phyloP scores from a whole-genome alignment of 1,140 invertebrate species.

The Trinorchestia longiramus region DNA sequence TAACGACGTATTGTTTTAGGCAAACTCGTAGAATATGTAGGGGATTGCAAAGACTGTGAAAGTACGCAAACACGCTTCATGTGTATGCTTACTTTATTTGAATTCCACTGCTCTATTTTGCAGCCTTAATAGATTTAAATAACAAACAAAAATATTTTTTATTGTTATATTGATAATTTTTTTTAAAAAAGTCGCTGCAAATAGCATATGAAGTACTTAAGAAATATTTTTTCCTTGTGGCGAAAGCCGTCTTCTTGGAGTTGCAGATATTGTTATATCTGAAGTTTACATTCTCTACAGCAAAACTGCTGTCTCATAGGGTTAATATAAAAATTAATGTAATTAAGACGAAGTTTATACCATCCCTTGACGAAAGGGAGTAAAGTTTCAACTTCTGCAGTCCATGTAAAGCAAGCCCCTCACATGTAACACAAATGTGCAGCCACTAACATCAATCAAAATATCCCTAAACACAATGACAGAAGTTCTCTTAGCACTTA shows the following conservation, averaged over 20 bases:
- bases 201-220: no score
- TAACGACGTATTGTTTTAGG: not conserved
- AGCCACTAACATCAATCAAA: not conserved
- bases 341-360: not conserved
- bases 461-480: not conserved
- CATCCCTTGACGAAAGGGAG: not conserved
- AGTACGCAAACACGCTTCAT: not conserved
- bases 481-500: not conserved
- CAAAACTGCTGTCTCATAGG: not conserved
- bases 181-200: no score
- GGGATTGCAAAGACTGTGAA: not conserved
- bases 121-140: not conserved
- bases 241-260: not conserved
- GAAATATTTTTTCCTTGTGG: not conserved
- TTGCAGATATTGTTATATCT: not conserved
- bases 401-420: not conserved
- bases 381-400: not conserved
- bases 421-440: not conserved
- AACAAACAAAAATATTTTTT: not conserved
- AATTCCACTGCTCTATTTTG: not conserved
- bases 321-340: not conserved
- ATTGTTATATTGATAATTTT: no score
- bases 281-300: not conserved
- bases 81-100: not conserved
- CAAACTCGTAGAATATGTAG: not conserved